Evolutionary conservation across 2,113 vertebrate genomes (phyloP).

Genomic region (Tachysurus fulvidraco): DNA sequence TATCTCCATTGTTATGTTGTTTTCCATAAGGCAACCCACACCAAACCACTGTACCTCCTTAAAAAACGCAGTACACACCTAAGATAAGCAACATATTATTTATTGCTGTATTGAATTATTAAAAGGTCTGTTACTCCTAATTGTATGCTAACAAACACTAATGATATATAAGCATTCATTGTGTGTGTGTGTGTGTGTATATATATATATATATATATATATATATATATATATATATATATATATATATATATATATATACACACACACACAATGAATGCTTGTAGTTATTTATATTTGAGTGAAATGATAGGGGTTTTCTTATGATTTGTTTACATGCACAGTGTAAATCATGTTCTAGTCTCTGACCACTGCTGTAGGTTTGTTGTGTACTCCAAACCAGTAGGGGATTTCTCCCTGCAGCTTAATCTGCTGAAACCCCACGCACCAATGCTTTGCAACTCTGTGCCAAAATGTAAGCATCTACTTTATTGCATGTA

Average conservation of each 20-base stretch:
- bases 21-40: background rate
- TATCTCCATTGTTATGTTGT: background rate
- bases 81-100: background rate
- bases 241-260: too few relatives aligned
- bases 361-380: background rate
- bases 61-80: background rate
- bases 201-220: too few relatives aligned
- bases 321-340: background rate
- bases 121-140: background rate
- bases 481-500: background rate
- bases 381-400: slow-evolving; percentile 14
- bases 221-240: too few relatives aligned
- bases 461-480: slow-evolving; percentile 17
- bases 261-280: too few relatives aligned
- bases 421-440: slow-evolving; percentile 30
- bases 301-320: background rate
- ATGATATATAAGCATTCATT: background rate
- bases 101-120: background rate
- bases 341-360: slow-evolving; percentile 17
- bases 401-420: slow-evolving; percentile 28
- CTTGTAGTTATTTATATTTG: background rate
- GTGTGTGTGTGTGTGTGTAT: too few relatives aligned
- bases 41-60: background rate
- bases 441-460: slow-evolving; percentile 21
- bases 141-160: background rate